A percentile compares a stretch with the other conserved stretches of the same genome.
Conservation (phyloP, 2,113 vertebrate genomes). For the Rattus norvegicus region DNA sequence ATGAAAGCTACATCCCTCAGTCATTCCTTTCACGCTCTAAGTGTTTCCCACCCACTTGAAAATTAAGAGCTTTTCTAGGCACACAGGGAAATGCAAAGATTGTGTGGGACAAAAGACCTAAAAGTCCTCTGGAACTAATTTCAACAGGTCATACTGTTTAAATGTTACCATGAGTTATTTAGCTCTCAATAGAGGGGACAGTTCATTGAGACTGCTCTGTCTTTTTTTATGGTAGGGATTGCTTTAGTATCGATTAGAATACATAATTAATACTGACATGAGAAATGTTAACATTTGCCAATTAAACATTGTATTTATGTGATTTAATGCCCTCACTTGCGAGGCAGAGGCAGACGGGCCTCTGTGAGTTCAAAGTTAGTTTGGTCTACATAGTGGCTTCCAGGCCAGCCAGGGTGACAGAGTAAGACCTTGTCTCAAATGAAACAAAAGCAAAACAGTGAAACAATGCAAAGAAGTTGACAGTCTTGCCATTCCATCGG, state of each 20-base stretch:
- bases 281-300: slow-evolving; percentile 21
- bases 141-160: slow-evolving; percentile 31
- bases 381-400: not conserved
- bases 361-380: not conserved
- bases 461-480: not conserved
- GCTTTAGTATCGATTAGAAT: not conserved
- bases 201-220: not conserved
- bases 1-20: slow-evolving; percentile 56
- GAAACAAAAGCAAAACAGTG: not conserved
- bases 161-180: slow-evolving; percentile 36
- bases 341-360: not conserved
- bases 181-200: not conserved
- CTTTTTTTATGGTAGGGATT: slow-evolving; percentile 8
- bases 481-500: not conserved
- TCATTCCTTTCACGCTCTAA: slow-evolving; percentile 41
- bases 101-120: slow-evolving; percentile 20
- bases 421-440: not conserved
- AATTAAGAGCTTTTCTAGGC: slow-evolving; percentile 32
- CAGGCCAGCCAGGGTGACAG: not conserved
- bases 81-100: slow-evolving; percentile 42
- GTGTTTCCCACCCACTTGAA: slow-evolving; percentile 42
- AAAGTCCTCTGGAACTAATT: slow-evolving; percentile 30
- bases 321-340: not conserved
- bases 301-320: not conserved
- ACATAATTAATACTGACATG: not conserved